Evolutionary conservation across 37 sponge, comb jelly and placozoan genomes (phyloP).

Genomic region (Sycon ciliatum): DNA sequence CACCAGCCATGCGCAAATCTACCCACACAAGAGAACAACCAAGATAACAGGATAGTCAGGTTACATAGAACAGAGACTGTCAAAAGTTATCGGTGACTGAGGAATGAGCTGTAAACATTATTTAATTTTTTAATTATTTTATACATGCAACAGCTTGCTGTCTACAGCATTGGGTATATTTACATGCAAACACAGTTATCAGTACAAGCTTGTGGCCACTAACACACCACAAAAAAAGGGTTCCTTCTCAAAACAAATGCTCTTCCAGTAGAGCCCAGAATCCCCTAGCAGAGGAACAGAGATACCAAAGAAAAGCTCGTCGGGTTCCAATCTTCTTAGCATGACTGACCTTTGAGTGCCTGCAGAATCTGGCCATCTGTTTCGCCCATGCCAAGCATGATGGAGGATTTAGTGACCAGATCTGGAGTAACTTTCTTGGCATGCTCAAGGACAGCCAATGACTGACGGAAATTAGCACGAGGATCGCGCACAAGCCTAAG

Average conservation of each 20-base stretch:
- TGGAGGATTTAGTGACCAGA: conserved; percentile 91
- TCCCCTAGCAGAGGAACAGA: too few species aligned
- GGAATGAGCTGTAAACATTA: background rate
- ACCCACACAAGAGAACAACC: background rate
- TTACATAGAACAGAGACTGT: background rate
- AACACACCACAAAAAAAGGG: background rate
- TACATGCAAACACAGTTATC: background rate
- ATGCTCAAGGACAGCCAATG: conserved; percentile 72
- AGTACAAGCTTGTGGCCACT: background rate
- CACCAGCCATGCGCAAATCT: conserved; percentile 75
- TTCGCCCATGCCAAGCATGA: conserved; percentile 98
- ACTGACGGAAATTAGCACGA: conserved; percentile 86
- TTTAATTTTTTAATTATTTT: background rate
- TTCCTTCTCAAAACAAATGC: background rate
- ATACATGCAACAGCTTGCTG: conserved; percentile 5
- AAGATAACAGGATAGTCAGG: background rate
- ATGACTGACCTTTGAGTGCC: conserved; percentile 27
- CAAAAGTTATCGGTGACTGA: background rate
- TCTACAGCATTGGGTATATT: too few species aligned
- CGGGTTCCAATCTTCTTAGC: background rate
- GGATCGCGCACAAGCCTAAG: conserved; percentile 92
- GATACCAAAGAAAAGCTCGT: too few species aligned
- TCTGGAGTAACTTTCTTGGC: conserved; percentile 59
- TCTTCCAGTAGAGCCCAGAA: too few species aligned
- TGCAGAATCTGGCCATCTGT: conserved; percentile 79